phyloP scores from a whole-genome alignment of 2,797 vertebrate species.

The Eleutherodactylus coqui region DNA sequence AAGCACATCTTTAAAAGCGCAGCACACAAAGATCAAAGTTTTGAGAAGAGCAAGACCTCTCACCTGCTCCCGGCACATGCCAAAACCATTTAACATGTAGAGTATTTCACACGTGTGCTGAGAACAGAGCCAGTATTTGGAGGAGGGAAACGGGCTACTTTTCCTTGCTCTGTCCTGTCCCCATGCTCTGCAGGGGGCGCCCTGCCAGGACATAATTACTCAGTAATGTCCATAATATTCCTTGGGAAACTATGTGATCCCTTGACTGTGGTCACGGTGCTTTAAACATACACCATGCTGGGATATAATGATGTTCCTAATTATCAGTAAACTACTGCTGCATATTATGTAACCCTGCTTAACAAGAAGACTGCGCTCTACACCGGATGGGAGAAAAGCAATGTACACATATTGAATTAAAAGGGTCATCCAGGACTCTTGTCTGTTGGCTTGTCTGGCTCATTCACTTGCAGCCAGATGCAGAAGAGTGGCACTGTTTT shows the following conservation, averaged over 20 bases:
- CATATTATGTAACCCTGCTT: not conserved
- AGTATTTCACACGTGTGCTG: slow-evolving; percentile 37
- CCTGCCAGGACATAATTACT: slow-evolving; percentile 15
- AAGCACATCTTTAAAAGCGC: slow-evolving; percentile 26
- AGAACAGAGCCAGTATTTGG: not conserved
- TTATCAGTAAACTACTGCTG: not conserved
- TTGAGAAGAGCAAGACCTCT: not conserved
- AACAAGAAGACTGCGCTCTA: not conserved
- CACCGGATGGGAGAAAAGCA: not conserved
- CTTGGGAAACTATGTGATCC: slow-evolving; percentile 28
- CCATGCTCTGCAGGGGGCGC: not conserved
- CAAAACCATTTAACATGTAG: slow-evolving; percentile 33
- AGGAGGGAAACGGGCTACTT: slow-evolving; percentile 3
- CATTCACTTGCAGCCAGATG: not conserved
- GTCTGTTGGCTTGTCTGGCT: not conserved
- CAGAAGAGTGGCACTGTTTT: not conserved
- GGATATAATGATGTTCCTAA: not conserved
- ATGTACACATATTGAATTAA: not conserved
- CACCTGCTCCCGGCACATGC: slow-evolving; percentile 32
- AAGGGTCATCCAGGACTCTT: not conserved
- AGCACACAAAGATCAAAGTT: slow-evolving; percentile 37
- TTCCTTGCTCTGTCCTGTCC: not conserved
- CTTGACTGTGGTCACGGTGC: slow-evolving; percentile 3
- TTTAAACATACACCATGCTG: slow-evolving; percentile 30
- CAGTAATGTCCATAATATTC: slow-evolving; percentile 16